Evolutionary conservation across 1,140 invertebrate genomes (phyloP).

Genomic region (Drosophila ercepeae): DNA sequence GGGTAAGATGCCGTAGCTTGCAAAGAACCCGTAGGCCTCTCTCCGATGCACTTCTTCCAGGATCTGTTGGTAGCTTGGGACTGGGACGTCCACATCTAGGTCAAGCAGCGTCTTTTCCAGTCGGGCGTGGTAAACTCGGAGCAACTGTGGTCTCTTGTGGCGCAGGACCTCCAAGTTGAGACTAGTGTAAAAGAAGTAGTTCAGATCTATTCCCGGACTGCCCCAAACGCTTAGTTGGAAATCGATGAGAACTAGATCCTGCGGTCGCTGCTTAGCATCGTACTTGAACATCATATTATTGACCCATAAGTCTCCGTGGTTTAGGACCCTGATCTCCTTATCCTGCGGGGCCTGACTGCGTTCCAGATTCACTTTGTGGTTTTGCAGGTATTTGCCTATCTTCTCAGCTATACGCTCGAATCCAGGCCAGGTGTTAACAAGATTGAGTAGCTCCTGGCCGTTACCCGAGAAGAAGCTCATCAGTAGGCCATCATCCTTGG

Average conservation of each 20-base stretch:
- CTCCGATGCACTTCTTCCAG: conserved; percentile 72
- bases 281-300: conserved; percentile 89
- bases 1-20: conserved; percentile 71
- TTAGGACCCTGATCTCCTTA: conserved; percentile 84
- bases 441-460: conserved; percentile 45
- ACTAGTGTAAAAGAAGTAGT: conserved; percentile 81
- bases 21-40: conserved; percentile 74
- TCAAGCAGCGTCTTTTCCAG: conserved; percentile 73
- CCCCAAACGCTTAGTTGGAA: conserved; percentile 72
- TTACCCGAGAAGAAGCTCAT: conserved; percentile 71
- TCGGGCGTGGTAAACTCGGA: conserved; percentile 71
- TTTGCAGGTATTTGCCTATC: conserved; percentile 70
- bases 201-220: conserved; percentile 78
- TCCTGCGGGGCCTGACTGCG: conserved; percentile 51
- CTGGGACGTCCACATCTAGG: conserved; percentile 45
- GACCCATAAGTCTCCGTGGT: conserved; percentile 88
- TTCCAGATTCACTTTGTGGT: conserved; percentile 37
- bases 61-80: conserved; percentile 79
- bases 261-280: conserved; percentile 14
- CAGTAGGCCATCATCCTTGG: conserved; percentile 48
- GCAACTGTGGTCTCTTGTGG: conserved; percentile 72
- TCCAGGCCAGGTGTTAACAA: conserved; percentile 83
- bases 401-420: conserved; percentile 74
- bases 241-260: conserved; percentile 69
- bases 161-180: conserved; percentile 65